Evolutionary conservation across 2,113 vertebrate genomes (phyloP), one percentile per base, ranked within the genome.

Genomic region (Ramphastos sulfuratus): DNA sequence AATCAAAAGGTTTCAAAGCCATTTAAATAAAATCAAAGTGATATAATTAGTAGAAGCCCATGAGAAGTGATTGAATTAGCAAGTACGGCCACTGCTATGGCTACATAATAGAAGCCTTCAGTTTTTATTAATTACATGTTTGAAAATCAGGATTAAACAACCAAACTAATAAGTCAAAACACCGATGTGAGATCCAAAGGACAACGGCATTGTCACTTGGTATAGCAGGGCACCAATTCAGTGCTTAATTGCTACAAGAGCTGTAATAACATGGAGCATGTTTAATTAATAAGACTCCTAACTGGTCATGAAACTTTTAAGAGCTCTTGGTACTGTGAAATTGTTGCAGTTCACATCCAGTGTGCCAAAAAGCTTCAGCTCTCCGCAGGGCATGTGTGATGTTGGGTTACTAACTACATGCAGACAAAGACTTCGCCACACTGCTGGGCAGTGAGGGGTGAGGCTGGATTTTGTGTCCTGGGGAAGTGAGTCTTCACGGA

Each of bases 251-350:
- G 72, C 87, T 92, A 93, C 92, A 93, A 94, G 86, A 91, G 54
- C 72, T 79, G 71, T 65, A 89, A 80, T 93, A 95, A 90, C 73
- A 56, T 27, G n/a, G 24, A 77, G 15, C 72, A 91, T 95, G 90
- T 94, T 96, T 96, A 96, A 96, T 96, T 96, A 95, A 94, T 90
- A 94, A 79, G 72, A 54, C 44, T 94, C 71, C 79, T 92, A 94
- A 76, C 63, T 74, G 69, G 64, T 70, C 78, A 91, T 93, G 78
- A 96, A 96, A 95, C 54, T 89, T 95, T 89, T 61, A 95, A 87
- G 78, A 89, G 78, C 39, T 89, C 31, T 87, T 76, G n/a, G 30
- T 88, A 30, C 35, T 78, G 33, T 52, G 59, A 87, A 88, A 90
- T 58, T 64, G n/a, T 78, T 74, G 71, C 33, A 69, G 75, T 70